These are phyloP conservation scores for Ochotona curzoniae DNA, from an alignment of 2,113 vertebrate species.

Conservation along the genomic window DNA sequence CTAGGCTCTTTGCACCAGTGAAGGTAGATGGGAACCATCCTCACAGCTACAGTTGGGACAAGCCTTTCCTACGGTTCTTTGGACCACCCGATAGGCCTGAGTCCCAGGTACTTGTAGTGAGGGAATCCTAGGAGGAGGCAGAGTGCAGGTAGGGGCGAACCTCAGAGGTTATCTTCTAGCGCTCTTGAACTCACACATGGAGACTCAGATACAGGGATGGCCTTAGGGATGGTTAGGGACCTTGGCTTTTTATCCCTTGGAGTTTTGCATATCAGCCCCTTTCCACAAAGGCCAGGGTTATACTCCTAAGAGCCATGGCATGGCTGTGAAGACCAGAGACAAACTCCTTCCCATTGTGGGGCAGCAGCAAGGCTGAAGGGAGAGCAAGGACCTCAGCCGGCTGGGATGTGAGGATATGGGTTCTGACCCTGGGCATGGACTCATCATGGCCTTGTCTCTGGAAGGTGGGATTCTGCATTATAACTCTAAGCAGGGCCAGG, in stretches of 20 bases:
- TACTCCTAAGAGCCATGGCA: background rate
- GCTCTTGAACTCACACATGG: background rate
- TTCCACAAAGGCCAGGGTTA: background rate
- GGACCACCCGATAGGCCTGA: background rate
- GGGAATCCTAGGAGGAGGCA: background rate
- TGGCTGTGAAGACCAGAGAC: background rate
- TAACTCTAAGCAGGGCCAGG: no score
- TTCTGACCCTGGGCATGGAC: accelerated
- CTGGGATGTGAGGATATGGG: background rate
- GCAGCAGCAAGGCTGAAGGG: background rate
- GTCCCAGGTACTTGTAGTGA: background rate
- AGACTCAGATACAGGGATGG: background rate
- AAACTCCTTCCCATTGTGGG: background rate
- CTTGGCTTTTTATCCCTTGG: background rate
- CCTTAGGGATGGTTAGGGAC: background rate
- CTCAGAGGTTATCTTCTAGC: background rate
- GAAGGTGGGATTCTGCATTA: background rate
- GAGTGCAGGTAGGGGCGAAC: background rate
- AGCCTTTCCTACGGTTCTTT: background rate
- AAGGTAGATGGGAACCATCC: background rate
- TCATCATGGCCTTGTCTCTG: background rate
- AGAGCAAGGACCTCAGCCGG: background rate
- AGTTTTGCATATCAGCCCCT: background rate
- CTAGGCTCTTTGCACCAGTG: background rate
- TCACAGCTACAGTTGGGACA: background rate